Evolutionary conservation across 2,113 vertebrate species (phyloP), one percentile per base, ranked within the genome.

Genomic region (Poeciliopsis retropinna): DNA sequence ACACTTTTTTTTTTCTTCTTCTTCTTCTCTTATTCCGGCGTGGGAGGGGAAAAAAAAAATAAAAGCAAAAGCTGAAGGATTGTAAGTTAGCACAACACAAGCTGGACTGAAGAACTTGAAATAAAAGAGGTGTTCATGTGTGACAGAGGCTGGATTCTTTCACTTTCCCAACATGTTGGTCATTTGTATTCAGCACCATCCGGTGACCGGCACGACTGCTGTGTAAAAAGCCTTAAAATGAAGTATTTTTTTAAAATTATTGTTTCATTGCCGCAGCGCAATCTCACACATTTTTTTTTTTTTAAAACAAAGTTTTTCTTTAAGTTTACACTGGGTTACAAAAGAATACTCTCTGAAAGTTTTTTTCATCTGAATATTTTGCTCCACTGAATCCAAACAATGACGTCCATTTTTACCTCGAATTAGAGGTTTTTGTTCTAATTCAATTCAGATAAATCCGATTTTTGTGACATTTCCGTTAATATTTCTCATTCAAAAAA

Each of bases 1-100:
- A 64, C 54, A 76, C 57, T 68, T 80, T 73, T 72, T 71, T 1
- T 1, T 30, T 22, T 62, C 34, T 9, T 9, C 34, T 34, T 34
- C 34, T 37, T 37, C 34, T 37, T 37, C 34, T 37, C 34, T 37
- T 17, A 12, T 66, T 41, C 28, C 28, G 27, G 60, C 67, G 47
- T 47, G 47, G 47, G 57, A 68, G 51, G 78, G 72, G 64, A 67
- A 32, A 67, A 82, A 68, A 67, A 32, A 67, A 82, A 37, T 66
- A 66, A 72, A 6, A 67, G 31, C 34, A 70, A 66, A 37, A 71
- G 66, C 79, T 85, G 41, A 81, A 51, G 28, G 32, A 15, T 51
- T 70, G 31, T 30, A 63, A 71, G 68, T 80, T 74, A 76, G 27
- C 22, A 54, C 25, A 2, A 61, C 72, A 66, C 75, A 84, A 83